These are phyloP conservation scores for Dryadula phaetusa DNA, from an alignment of 2,888 invertebrate genomes.

Conservation along the genomic window DNA sequence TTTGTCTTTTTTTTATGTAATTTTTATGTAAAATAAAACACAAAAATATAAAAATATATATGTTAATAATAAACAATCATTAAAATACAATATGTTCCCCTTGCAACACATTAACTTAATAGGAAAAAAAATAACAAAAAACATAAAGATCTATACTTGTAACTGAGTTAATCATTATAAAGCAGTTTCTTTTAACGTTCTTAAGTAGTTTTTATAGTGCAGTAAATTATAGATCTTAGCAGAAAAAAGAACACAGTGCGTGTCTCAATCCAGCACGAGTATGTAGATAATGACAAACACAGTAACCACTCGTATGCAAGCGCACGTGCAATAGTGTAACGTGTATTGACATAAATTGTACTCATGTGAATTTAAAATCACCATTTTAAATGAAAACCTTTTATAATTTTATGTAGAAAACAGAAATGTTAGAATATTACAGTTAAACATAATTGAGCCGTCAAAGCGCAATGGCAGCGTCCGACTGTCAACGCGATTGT, in stretches of 20 bases:
- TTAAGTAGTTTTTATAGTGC: slow-evolving; percentile 18
- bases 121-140: neutral
- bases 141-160: neutral
- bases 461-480: too few species aligned
- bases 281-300: slow-evolving; percentile 24
- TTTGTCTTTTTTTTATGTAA: too few species aligned
- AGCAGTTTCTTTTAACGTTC: slow-evolving; percentile 17
- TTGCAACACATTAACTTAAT: neutral
- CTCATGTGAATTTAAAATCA: slow-evolving; percentile 10
- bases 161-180: slow-evolving; percentile 15
- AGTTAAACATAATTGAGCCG: too few species aligned
- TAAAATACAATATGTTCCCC: too few species aligned
- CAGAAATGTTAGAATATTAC: too few species aligned
- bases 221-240: slow-evolving; percentile 16
- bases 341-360: slow-evolving; percentile 22
- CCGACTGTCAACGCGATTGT: too few species aligned
- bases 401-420: too few species aligned
- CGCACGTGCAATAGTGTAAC: slow-evolving; percentile 20
- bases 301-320: slow-evolving; percentile 23
- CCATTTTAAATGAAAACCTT: slow-evolving; percentile 4
- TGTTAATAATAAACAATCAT: too few species aligned
- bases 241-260: slow-evolving; percentile 15
- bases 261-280: slow-evolving; percentile 18
- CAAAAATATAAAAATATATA: too few species aligned
- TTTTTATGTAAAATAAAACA: too few species aligned